A percentile compares a stretch with the other conserved stretches of the same genome.
These are phyloP conservation scores for Synodontis membranacea DNA, from an alignment of 2,113 vertebrate genomes.

Conservation along the genomic window DNA sequence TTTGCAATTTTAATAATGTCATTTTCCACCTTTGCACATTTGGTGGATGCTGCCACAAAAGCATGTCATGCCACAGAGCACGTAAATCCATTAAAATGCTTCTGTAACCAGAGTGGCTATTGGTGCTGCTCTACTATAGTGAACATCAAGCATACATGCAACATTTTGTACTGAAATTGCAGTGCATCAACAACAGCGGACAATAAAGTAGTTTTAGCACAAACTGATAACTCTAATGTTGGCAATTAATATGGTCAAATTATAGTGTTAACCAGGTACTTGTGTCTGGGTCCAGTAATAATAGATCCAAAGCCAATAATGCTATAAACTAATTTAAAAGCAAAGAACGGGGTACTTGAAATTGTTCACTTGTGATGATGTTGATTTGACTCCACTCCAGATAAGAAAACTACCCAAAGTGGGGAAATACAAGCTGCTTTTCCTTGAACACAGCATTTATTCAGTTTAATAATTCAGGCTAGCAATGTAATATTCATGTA, in stretches of 20 bases:
- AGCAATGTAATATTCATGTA: constrained; percentile 28
- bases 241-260: neutral
- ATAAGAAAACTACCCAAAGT: neutral
- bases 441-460: neutral
- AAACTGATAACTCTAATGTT: neutral
- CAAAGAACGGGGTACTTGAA: neutral
- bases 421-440: neutral
- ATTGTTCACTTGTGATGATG: neutral
- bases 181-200: neutral
- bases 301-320: neutral
- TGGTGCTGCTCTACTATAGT: no score
- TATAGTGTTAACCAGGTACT: neutral
- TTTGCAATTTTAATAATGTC: neutral
- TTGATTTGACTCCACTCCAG: neutral
- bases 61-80: neutral
- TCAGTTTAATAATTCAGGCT: constrained; percentile 13
- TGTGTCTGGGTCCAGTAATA: neutral
- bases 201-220: neutral
- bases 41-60: neutral
- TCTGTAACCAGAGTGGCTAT: neutral
- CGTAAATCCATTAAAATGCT: neutral
- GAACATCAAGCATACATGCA: neutral
- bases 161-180: neutral
- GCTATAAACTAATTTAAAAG: neutral
- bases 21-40: neutral